phyloP scores from a whole-genome alignment of 1,140 invertebrate species.

The Hylyphantes graminicola region DNA sequence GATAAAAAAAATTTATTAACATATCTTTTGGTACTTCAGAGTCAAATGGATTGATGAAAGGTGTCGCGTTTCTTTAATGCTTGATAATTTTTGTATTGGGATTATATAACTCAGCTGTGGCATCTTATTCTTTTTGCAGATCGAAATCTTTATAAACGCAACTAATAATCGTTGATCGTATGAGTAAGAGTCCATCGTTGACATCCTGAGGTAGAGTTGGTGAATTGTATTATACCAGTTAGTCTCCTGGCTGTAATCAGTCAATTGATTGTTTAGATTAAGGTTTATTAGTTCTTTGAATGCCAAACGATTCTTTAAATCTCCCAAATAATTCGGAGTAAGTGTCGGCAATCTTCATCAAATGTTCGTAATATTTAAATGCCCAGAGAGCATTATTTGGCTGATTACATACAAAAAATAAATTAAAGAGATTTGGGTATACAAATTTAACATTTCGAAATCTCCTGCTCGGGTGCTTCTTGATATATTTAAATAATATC shows the following conservation, averaged over 20 bases:
- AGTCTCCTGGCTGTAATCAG: slow-evolving; percentile 31
- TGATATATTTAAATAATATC: no score
- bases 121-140: no score
- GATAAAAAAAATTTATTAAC: background rate
- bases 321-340: slow-evolving; percentile 21
- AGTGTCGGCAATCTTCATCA: slow-evolving; percentile 23
- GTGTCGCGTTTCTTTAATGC: background rate
- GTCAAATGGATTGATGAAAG: slow-evolving; percentile 1
- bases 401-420: background rate
- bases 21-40: background rate
- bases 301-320: background rate
- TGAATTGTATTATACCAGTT: slow-evolving; percentile 34
- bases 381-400: background rate
- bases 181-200: slow-evolving; percentile 44
- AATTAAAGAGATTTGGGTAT: no score
- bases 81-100: background rate
- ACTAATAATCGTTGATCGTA: slow-evolving; percentile 9
- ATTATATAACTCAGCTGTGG: no score
- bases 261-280: slow-evolving; percentile 30
- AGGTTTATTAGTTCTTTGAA: slow-evolving; percentile 40
- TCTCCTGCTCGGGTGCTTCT: no score
- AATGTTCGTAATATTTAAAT: slow-evolving; percentile 58
- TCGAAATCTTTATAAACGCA: no score
- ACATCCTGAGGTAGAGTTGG: slow-evolving; percentile 47
- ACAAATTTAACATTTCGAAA: no score